Percentiles rank a stretch among this genome's conserved stretches.
Evolutionary conservation across 2,888 invertebrate genomes (phyloP).

Genomic region (Orthonevra nobilis): DNA sequence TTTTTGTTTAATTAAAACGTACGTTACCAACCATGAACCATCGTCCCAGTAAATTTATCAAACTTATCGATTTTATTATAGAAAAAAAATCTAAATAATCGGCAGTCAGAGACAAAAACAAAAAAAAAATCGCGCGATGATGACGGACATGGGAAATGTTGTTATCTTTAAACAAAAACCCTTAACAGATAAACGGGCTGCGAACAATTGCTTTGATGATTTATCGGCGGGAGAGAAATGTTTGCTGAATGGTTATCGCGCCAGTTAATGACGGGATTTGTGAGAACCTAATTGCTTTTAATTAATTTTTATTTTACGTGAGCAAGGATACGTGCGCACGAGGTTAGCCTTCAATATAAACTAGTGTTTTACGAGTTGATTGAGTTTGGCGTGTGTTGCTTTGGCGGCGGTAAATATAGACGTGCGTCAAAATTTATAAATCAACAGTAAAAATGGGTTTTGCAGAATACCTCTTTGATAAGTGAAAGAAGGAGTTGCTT

Average conservation of each 20-base stretch:
- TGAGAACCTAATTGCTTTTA: conserved; percentile 66
- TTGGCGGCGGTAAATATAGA: no score
- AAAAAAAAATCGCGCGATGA: conserved; percentile 44
- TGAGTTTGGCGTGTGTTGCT: background rate
- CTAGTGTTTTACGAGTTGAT: conserved; percentile 38
- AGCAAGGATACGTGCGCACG: conserved; percentile 40
- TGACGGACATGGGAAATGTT: conserved; percentile 43
- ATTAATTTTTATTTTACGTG: conserved; percentile 60
- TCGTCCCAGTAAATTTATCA: conserved; percentile 21
- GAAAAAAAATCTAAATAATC: no score
- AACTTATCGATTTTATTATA: conserved; percentile 41
- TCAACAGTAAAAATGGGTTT: no score
- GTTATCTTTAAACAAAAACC: conserved; percentile 21
- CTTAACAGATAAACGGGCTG: conserved; percentile 30
- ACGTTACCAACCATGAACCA: conserved; percentile 33
- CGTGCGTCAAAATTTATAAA: no score
- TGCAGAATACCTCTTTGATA: no score
- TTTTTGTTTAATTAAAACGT: conserved; percentile 14
- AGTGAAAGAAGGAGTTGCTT: no score
- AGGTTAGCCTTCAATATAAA: conserved; percentile 29
- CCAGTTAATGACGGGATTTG: conserved; percentile 60
- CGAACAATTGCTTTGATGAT: conserved; percentile 44
- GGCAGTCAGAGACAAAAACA: conserved; percentile 32
- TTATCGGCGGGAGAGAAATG: conserved; percentile 32
- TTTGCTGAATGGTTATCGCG: conserved; percentile 54